These are phyloP conservation scores for Drosophila sordidula DNA, from an alignment of 2,888 invertebrate genomes.

Conservation along the genomic window DNA sequence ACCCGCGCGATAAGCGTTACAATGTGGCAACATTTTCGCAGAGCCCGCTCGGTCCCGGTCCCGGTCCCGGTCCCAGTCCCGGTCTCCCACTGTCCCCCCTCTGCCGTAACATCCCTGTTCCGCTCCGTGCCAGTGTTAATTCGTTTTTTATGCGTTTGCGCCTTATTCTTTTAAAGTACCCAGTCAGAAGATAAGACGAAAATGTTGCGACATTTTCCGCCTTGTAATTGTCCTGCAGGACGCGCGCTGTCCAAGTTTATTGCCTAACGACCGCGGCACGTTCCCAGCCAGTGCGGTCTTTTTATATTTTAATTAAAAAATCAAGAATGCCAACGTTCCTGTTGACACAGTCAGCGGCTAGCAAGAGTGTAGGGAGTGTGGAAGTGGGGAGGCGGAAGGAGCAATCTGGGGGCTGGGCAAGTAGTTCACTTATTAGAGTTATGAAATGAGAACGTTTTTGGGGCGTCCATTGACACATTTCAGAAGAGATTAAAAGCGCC, in stretches of 20 bases:
- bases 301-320: conserved; percentile 65
- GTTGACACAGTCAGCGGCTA: conserved; percentile 44
- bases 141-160: conserved; percentile 65
- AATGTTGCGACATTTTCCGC: conserved; percentile 76
- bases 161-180: conserved; percentile 61
- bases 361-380: neutral
- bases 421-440: conserved; percentile 33
- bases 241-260: conserved; percentile 79
- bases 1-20: conserved; percentile 46
- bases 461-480: conserved; percentile 46
- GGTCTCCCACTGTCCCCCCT: no score
- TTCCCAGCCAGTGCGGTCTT: conserved; percentile 60
- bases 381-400: neutral
- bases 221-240: conserved; percentile 67
- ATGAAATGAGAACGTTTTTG: conserved; percentile 24
- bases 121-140: conserved; percentile 41
- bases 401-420: neutral
- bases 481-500: neutral
- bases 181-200: conserved; percentile 65
- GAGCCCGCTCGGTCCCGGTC: neutral
- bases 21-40: conserved; percentile 43
- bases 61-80: no score
- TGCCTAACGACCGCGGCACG: conserved; percentile 83
- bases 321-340: conserved; percentile 43
- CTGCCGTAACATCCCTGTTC: conserved; percentile 8